Percentiles rank a stretch among this genome's conserved stretches.
Evolutionary conservation across 2,113 vertebrate genomes (phyloP).

Genomic region (Scytalopus superciliaris): DNA sequence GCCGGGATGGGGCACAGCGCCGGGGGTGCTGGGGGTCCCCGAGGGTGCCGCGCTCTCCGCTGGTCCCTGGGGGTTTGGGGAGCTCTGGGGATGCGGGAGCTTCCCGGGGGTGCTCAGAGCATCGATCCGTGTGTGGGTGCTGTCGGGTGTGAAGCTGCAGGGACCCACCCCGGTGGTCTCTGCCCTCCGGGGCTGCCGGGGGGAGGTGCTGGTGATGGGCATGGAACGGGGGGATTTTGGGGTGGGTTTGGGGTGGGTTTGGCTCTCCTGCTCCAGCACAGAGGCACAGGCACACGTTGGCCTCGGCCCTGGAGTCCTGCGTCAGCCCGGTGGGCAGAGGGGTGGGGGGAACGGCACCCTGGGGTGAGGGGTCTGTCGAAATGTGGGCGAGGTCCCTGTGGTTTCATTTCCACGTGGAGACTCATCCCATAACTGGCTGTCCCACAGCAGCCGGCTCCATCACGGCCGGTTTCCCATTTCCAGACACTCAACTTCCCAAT

Average conservation of each 20-base stretch:
- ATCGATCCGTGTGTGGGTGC: fast-evolving
- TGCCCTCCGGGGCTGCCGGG: fast-evolving
- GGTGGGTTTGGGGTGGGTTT: background rate
- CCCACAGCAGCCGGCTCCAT: background rate
- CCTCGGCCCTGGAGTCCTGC: background rate
- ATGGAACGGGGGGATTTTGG: fast-evolving
- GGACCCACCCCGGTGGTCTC: background rate
- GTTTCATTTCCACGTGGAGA: conserved; percentile 18
- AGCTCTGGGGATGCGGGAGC: background rate
- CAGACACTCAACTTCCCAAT: background rate
- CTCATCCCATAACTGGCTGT: background rate
- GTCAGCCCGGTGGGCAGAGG: fast-evolving
- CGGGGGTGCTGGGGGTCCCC: background rate
- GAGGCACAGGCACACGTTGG: background rate
- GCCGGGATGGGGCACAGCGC: fast-evolving
- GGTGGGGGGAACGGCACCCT: fast-evolving
- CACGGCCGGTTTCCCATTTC: background rate
- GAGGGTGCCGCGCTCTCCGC: background rate
- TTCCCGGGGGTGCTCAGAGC: background rate
- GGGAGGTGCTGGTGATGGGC: fast-evolving
- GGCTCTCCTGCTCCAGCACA: background rate
- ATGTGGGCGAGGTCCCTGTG: background rate
- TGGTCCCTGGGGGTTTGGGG: background rate
- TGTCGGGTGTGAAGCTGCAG: background rate
- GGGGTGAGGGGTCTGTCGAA: fast-evolving